phyloP scores from a whole-genome alignment of 2,888 invertebrate species.

The Synanthedon vespiformis region DNA sequence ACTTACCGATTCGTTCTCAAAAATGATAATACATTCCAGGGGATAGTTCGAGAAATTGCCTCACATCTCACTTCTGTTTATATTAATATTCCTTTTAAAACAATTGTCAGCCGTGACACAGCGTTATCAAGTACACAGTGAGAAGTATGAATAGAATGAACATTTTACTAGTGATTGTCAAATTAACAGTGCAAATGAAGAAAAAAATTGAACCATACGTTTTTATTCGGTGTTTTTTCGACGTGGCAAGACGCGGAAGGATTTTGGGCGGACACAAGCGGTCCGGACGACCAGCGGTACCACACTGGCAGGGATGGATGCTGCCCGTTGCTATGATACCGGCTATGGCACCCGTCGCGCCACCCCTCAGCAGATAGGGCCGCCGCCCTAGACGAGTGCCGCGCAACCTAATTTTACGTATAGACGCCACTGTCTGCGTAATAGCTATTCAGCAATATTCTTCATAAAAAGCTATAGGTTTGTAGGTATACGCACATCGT shows the following conservation, averaged over 20 bases:
- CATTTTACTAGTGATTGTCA: constrained; percentile 24
- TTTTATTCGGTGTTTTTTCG: constrained; percentile 6
- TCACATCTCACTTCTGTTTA: constrained; percentile 24
- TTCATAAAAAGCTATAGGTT: constrained; percentile 53
- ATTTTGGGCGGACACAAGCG: constrained; percentile 20
- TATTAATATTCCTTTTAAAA: constrained; percentile 31
- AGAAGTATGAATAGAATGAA: constrained; percentile 58
- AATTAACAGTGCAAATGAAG: background rate
- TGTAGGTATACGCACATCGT: background rate
- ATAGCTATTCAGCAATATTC: constrained; percentile 62
- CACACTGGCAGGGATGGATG: constrained; percentile 67
- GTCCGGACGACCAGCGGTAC: constrained; percentile 31
- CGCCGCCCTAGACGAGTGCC: constrained; percentile 51
- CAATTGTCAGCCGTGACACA: constrained; percentile 48
- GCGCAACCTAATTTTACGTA: constrained; percentile 64
- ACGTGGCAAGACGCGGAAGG: constrained; percentile 9
- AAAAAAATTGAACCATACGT: background rate
- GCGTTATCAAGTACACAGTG: constrained; percentile 60
- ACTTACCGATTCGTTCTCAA: background rate
- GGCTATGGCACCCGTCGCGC: constrained; percentile 32
- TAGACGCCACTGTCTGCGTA: constrained; percentile 56
- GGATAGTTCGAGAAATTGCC: constrained; percentile 4
- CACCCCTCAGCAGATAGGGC: constrained; percentile 34
- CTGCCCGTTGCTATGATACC: constrained; percentile 65
- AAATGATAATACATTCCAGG: background rate